Evolutionary conservation across 2,797 vertebrate genomes (phyloP), one percentile per base, ranked within the genome.

Genomic region (Poeciliopsis paucimaculata): DNA sequence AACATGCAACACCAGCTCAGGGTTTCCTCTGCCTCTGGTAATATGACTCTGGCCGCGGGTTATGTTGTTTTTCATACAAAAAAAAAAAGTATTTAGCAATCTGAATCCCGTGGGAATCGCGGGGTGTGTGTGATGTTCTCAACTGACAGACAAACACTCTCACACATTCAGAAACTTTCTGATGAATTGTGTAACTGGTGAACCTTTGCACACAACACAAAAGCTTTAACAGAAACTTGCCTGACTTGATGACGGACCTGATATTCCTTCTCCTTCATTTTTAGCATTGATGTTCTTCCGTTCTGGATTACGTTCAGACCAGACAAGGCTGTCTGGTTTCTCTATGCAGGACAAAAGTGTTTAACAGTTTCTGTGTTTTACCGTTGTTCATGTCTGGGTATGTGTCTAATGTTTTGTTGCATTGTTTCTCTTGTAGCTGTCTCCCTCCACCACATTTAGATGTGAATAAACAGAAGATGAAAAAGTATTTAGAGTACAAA

Each of bases 1-100:
- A 77, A 73, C 57, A 76, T 64, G 45, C 64, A 57, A 15, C 47
- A 78, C 53, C 39, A 81, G 46, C 51, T 23, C 73, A 73, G 18
- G 11, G 62, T 60, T 47, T 75, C 73, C 73, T 86, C 78, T n/a
- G 73, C 51, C 82, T 90, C 26, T 16, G 85, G 91, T 84, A 82
- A 70, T 83, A 77, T 79, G 72, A 89, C 86, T 81, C 90, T 91
- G 77, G 75, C 86, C 80, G 84, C 88, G 91, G 87, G 91, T 88
- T 92, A 84, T 91, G 87, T 90, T 94, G 88, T 82, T 92, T 93
- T 94, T 93, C 93, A 94, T 93, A 10, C 39, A 11, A 36, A 36
- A 57, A 34, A 28, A 41, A 8, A 10, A 57, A 36, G 91, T 92
- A 94, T 93, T 92, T 84, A 83, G 76, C 73, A 77, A 81, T 79